phyloP scores from a whole-genome alignment of 2,113 vertebrate genomes.

The Myrmecophaga tridactyla region DNA sequence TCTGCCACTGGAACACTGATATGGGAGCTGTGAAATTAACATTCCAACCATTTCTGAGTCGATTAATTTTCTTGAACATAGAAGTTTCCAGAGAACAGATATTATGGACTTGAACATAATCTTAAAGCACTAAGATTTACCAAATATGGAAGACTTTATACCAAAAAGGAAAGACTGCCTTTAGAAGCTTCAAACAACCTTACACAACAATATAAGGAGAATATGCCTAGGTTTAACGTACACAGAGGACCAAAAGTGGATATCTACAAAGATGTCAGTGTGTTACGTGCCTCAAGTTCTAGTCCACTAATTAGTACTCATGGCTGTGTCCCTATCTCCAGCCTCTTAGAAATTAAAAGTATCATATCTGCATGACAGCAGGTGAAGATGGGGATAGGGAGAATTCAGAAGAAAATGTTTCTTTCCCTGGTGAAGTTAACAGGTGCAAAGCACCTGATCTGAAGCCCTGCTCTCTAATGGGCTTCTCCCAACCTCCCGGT shows the following conservation, averaged over 20 bases:
- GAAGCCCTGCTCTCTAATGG: background rate
- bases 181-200: background rate
- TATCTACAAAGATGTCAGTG: background rate
- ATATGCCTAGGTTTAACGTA: background rate
- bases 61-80: slow-evolving; percentile 6
- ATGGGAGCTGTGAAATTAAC: background rate
- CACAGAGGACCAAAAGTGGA: background rate
- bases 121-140: background rate
- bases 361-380: background rate
- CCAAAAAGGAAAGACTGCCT: background rate
- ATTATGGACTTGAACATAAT: background rate
- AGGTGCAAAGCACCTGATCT: background rate
- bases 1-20: background rate
- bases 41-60: background rate
- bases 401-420: background rate
- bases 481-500: background rate
- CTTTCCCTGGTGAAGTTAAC: background rate
- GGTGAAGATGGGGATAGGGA: background rate
- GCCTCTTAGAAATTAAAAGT: background rate
- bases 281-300: background rate
- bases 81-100: background rate
- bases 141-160: background rate
- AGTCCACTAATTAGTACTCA: background rate
- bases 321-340: background rate
- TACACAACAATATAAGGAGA: too few species aligned